Conservation (phyloP, 2,113 vertebrate genomes). For the Tragelaphus imberbis region DNA sequence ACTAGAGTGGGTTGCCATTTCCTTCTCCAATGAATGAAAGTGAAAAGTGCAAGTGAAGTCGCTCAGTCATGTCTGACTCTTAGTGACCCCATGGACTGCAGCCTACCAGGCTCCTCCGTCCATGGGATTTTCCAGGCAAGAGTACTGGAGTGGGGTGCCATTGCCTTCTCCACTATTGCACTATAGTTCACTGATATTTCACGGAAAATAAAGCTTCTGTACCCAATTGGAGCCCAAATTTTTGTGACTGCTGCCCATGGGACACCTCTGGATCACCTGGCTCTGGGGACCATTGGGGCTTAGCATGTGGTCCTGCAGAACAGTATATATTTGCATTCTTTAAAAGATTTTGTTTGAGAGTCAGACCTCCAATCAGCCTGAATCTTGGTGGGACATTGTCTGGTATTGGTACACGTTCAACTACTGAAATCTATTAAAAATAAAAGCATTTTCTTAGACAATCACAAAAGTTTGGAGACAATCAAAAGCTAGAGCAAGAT, state of each 20-base stretch:
- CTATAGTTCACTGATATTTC: neutral
- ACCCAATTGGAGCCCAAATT: neutral
- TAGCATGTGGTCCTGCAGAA: neutral
- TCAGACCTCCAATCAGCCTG: neutral
- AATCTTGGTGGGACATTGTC: neutral
- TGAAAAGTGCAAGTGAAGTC: too few relatives aligned
- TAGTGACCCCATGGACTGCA: too few relatives aligned
- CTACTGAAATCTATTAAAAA: neutral
- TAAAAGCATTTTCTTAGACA: neutral
- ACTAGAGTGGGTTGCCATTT: too few relatives aligned
- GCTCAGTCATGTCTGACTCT: too few relatives aligned
- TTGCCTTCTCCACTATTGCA: too few relatives aligned
- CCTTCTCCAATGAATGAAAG: too few relatives aligned
- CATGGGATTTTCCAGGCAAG: too few relatives aligned
- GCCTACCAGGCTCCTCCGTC: too few relatives aligned
- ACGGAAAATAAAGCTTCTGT: neutral
- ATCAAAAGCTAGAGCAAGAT: neutral
- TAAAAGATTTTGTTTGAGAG: neutral
- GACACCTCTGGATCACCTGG: neutral
- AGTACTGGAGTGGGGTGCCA: too few relatives aligned
- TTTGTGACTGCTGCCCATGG: neutral
- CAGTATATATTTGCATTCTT: neutral
- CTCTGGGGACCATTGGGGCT: neutral
- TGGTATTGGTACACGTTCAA: neutral
- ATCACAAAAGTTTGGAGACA: neutral